A percentile compares a stretch with the other conserved stretches of the same genome.
These are phyloP conservation scores for Amblyornis subalaris DNA, from an alignment of 2,113 vertebrate species.

Conservation along the genomic window DNA sequence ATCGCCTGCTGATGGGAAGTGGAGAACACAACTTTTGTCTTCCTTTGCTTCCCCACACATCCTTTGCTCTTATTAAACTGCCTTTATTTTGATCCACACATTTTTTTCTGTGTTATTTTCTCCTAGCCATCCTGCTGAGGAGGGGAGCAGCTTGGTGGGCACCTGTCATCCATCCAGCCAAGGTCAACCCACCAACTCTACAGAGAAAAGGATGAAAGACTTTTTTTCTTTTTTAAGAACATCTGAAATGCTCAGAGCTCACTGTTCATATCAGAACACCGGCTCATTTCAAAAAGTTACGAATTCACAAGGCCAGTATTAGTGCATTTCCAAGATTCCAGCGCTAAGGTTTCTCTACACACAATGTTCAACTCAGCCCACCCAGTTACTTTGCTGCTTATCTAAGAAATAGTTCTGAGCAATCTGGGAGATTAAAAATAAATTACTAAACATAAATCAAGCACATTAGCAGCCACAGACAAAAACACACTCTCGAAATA, in stretches of 20 bases:
- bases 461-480: neutral
- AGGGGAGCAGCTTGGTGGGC: neutral
- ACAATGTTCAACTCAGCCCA: neutral
- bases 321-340: neutral
- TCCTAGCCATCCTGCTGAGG: neutral
- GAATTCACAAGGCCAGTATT: neutral
- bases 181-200: neutral
- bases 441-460: neutral
- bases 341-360: neutral
- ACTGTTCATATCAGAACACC: neutral
- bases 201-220: neutral
- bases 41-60: neutral
- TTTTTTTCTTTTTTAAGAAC: neutral
- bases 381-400: neutral
- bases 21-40: neutral
- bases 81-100: neutral
- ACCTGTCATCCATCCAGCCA: neutral
- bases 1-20: neutral
- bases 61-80: neutral
- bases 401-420: neutral
- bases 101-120: neutral
- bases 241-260: neutral
- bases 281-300: neutral
- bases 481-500: neutral
- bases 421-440: neutral